Evolutionary conservation across 2,888 invertebrate species (phyloP).

Genomic region (Caenorhabditis sp.): DNA sequence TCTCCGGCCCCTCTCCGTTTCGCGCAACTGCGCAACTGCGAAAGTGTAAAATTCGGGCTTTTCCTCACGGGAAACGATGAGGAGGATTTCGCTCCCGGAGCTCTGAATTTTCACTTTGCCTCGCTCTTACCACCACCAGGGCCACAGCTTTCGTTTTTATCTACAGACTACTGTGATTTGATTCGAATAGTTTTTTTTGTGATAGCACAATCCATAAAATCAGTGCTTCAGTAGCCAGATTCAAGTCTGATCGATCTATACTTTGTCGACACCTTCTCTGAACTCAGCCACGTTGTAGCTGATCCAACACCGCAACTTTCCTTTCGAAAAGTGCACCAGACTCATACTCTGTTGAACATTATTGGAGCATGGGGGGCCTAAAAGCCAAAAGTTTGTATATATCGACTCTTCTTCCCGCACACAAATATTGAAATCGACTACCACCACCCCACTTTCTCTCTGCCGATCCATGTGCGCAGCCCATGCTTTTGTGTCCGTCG

Average conservation of each 20-base stretch:
- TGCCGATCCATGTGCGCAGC: slow-evolving; percentile 8
- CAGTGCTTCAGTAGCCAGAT: too few species aligned
- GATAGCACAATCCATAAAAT: too few species aligned
- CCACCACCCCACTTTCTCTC: background rate
- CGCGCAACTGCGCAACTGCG: slow-evolving; percentile 43
- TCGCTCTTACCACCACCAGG: background rate
- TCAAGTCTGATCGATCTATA: too few species aligned
- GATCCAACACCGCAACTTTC: too few species aligned
- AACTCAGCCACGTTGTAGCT: too few species aligned
- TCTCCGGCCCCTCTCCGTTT: slow-evolving; percentile 8
- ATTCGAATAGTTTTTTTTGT: too few species aligned
- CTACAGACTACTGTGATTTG: too few species aligned
- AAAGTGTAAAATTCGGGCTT: slow-evolving; percentile 23
- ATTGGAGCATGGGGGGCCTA: too few species aligned
- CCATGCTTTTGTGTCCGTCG: background rate
- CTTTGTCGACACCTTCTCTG: too few species aligned
- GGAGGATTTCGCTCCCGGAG: background rate
- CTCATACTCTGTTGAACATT: background rate
- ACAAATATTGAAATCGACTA: background rate
- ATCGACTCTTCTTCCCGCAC: background rate
- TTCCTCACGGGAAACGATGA: background rate
- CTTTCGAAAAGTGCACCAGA: too few species aligned
- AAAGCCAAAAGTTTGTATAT: slow-evolving; percentile 17
- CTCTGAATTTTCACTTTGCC: background rate
- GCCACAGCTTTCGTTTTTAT: too few species aligned